Base-by-base conservation (phyloP, 2,888 invertebrate species). In the Vanessa cardui region DNA sequence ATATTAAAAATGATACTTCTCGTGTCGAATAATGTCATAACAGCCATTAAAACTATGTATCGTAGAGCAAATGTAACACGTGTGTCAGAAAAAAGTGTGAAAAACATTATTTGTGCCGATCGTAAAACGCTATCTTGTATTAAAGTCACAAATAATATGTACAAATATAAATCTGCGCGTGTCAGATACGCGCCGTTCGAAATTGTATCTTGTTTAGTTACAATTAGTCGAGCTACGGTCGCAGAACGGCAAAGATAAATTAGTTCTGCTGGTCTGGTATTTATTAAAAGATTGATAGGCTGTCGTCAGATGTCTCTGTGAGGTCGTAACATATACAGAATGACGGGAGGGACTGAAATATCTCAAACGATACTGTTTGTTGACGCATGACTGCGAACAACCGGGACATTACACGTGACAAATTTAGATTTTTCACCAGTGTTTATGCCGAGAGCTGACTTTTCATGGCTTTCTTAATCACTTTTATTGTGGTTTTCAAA, bases 271-370 rank as follows among this genome's bases (percentile, higher is more conserved):
- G 69, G 76, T 76, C 83, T 83, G 87, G 89, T 88, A 90, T 90
- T 90, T 90, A 89, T 89, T 87, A 84, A 83, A 85, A 90, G 90
- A 91, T 91, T 90, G 87, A 92, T 90, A 83, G 85, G 77, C 81
- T 85, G 88, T 90, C 87, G 87, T 89, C 88, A 84, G 82, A 85
- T 90, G 90, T 90, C 89, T 86, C 83, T 87, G 83, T 78, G 81
- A 82, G 83, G 81, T 83, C 82, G 87, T 88, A 85, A 87, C 80
- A 82, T 87, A 84, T 78, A 85, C 84, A 82, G 79, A 80, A 72
- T 77, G 80, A 84, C 81, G 39, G 80, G 80, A 83, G 81, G 76
- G 81, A 81, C 88, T 76, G 83, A 89, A 89, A 90, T 89, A 89
- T 87, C 87, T 80, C 85, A 80, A 81, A 82, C 81, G 82, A 74